These are phyloP conservation scores for Caenorhabditis parvicauda DNA, from an alignment of 2,888 invertebrate species.

Conservation along the genomic window DNA sequence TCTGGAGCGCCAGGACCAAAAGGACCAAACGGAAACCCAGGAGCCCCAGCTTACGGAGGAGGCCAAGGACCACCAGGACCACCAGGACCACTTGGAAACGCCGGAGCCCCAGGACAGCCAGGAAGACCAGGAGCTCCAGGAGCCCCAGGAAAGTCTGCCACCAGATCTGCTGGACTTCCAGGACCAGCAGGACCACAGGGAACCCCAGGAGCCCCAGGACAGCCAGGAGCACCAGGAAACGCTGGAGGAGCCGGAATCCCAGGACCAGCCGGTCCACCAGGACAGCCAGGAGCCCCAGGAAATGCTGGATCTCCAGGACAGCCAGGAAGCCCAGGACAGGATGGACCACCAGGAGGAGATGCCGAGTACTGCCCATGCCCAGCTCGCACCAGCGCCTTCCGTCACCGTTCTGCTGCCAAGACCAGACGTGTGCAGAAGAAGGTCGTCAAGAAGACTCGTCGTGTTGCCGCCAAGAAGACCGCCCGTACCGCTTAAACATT, in stretches of 20 bases:
- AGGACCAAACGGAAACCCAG: constrained; percentile 37
- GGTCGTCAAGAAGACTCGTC: no score
- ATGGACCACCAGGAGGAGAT: no score
- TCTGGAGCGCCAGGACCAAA: constrained; percentile 27
- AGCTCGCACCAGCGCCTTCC: constrained; percentile 16
- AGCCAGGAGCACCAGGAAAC: constrained; percentile 32
- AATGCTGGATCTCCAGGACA: no score
- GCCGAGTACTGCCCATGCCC: constrained; percentile 33
- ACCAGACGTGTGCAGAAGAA: no score
- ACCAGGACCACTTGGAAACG: constrained; percentile 35
- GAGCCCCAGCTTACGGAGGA: constrained; percentile 26
- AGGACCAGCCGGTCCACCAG: constrained; percentile 26
- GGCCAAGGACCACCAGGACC: constrained; percentile 33
- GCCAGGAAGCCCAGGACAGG: no score
- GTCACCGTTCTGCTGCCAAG: no score
- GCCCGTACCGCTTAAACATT: no score
- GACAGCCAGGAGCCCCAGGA: constrained; percentile 28
- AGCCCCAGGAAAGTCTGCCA: constrained; percentile 19
- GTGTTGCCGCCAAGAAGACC: no score
- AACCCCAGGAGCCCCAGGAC: constrained; percentile 30
- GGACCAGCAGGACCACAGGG: constrained; percentile 35
- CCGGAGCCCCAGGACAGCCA: constrained; percentile 35
- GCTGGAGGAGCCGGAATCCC: constrained; percentile 22
- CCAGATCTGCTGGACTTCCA: constrained; percentile 25
- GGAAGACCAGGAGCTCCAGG: constrained; percentile 28